phyloP scores from a whole-genome alignment of 2,113 vertebrate species.

The Chloropsis cyanopogon region DNA sequence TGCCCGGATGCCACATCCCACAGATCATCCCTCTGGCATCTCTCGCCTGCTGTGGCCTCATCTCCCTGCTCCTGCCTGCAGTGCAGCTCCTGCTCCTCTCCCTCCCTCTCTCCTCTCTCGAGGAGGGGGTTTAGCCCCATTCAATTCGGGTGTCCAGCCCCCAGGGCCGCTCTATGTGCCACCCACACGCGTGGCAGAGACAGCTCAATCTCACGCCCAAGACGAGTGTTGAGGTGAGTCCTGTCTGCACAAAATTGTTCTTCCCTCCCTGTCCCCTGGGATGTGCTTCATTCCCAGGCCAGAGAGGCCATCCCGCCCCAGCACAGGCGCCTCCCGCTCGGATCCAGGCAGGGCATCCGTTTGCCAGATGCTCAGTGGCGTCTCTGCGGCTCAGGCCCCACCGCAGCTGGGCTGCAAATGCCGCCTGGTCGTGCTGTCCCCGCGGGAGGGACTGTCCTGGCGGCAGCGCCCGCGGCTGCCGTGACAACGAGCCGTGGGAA shows the following conservation, averaged over 20 bases:
- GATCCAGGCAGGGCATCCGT: not conserved
- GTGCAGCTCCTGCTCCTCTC: not conserved
- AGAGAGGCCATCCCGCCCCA: not conserved
- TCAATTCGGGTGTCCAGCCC: not conserved
- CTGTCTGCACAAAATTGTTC: not conserved
- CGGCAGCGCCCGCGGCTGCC: rapidly evolving
- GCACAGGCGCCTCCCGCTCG: not conserved
- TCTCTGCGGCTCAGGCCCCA: not conserved
- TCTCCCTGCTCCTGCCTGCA: not conserved
- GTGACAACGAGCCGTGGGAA: not conserved
- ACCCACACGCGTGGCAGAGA: not conserved
- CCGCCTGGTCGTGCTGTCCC: not conserved
- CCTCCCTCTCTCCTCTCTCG: not conserved
- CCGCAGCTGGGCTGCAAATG: not conserved
- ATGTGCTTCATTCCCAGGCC: not conserved
- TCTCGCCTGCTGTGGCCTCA: not conserved
- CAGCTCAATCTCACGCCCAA: not conserved
- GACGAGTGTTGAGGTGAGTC: rapidly evolving
- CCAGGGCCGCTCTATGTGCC: rapidly evolving
- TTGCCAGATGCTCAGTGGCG: not conserved
- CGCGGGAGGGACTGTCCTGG: not conserved
- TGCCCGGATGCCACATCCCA: not conserved
- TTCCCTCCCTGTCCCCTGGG: not conserved
- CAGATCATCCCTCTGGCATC: too few species aligned
- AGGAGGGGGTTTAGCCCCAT: not conserved